phyloP scores from a whole-genome alignment of 2,888 invertebrate genomes.

The Philonicus albiceps region DNA sequence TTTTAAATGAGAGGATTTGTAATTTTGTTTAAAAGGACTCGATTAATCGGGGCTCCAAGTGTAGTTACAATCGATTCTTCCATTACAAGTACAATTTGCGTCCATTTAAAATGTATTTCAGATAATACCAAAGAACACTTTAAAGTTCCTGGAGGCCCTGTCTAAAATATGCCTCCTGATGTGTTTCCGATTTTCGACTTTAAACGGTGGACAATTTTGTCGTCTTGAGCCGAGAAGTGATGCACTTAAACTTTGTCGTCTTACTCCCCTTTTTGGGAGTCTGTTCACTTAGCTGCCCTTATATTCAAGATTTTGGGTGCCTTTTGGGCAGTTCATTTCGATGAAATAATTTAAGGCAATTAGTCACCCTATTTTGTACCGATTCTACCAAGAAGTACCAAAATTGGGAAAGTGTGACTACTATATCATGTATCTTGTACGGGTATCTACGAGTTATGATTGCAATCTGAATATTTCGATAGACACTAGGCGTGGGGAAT shows the following conservation, averaged over 20 bases:
- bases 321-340: constrained; percentile 10
- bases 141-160: background rate
- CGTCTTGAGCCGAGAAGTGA: background rate
- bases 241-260: background rate
- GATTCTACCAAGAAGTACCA: constrained; percentile 24
- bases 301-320: background rate
- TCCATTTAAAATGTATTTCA: constrained; percentile 40
- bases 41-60: background rate
- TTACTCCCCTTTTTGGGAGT: background rate
- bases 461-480: constrained; percentile 32
- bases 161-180: background rate
- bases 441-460: constrained; percentile 29
- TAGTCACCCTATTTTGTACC: constrained; percentile 38
- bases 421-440: background rate
- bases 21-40: background rate
- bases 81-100: background rate
- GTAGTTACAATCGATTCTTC: constrained; percentile 36
- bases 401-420: constrained; percentile 18
- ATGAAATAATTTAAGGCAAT: constrained; percentile 40
- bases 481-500: background rate
- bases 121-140: background rate
- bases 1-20: constrained; percentile 42
- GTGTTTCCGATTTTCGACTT: background rate
- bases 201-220: background rate
- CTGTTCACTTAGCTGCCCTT: background rate